Conservation (phyloP, 2,888 invertebrate species). For the Yponomeuta plumbellus region DNA sequence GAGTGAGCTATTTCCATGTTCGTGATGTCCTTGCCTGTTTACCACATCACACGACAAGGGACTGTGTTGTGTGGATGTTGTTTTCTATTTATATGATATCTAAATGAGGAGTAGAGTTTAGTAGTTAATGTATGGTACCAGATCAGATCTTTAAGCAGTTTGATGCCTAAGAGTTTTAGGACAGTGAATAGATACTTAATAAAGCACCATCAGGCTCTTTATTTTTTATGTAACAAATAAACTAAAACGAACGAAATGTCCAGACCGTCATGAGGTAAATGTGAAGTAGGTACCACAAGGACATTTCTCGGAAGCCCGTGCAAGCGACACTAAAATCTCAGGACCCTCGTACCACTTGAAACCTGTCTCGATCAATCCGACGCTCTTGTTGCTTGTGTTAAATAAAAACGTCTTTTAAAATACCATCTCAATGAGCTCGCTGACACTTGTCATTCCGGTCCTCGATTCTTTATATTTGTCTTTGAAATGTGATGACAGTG, state of each 20-base stretch:
- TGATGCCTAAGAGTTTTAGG: too few species aligned
- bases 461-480: conserved; percentile 77
- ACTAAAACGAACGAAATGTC: not conserved
- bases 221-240: not conserved
- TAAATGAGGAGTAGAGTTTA: not conserved
- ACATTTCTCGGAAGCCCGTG: conserved; percentile 66
- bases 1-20: not conserved
- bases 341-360: conserved; percentile 44
- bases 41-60: too few species aligned
- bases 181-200: too few species aligned
- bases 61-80: too few species aligned
- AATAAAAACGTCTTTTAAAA: conserved; percentile 74
- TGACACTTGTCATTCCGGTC: conserved; percentile 74
- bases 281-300: conserved; percentile 56
- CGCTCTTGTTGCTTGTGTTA: conserved; percentile 71
- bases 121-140: too few species aligned
- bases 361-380: conserved; percentile 76
- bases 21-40: too few species aligned
- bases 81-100: not conserved
- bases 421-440: conserved; percentile 65
- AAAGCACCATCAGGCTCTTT: not conserved
- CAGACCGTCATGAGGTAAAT: conserved; percentile 1
- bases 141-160: too few species aligned
- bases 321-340: conserved; percentile 36
- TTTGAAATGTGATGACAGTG: conserved; percentile 77